A percentile compares a stretch with the other conserved stretches of the same genome.
Evolutionary conservation across 2,113 vertebrate genomes (phyloP).

Genomic region (Perca flavescens): DNA sequence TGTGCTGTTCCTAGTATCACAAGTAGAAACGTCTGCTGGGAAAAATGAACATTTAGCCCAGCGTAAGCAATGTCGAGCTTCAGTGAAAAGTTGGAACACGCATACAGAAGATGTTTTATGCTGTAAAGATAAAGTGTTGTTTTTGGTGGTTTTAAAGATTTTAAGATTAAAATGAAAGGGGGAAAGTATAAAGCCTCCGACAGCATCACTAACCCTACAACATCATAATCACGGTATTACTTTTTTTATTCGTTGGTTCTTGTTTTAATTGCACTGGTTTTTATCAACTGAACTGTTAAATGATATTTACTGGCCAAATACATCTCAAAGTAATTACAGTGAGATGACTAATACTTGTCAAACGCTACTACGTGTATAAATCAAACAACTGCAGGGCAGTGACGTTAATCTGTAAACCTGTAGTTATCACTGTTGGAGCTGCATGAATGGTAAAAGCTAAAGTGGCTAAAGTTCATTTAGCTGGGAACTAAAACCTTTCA

Average conservation of each 20-base stretch:
- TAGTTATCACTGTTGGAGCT: background rate
- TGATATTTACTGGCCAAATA: background rate
- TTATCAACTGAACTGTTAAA: too few species aligned
- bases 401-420: too few species aligned
- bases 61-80: background rate
- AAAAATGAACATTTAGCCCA: background rate
- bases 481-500: background rate
- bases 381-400: too few species aligned
- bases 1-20: background rate
- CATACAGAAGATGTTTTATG: too few species aligned
- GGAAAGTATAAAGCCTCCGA: background rate
- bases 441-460: background rate
- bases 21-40: background rate
- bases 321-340: background rate
- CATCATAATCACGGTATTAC: too few species aligned
- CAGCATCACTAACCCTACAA: too few species aligned
- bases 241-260: too few species aligned
- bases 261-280: too few species aligned
- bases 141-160: background rate
- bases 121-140: background rate
- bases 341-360: background rate
- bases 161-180: background rate
- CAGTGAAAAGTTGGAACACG: background rate
- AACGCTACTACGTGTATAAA: background rate
- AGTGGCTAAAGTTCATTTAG: background rate